Base-by-base conservation (phyloP, 2,113 vertebrate species). In the Psittacara wagleri region DNA sequence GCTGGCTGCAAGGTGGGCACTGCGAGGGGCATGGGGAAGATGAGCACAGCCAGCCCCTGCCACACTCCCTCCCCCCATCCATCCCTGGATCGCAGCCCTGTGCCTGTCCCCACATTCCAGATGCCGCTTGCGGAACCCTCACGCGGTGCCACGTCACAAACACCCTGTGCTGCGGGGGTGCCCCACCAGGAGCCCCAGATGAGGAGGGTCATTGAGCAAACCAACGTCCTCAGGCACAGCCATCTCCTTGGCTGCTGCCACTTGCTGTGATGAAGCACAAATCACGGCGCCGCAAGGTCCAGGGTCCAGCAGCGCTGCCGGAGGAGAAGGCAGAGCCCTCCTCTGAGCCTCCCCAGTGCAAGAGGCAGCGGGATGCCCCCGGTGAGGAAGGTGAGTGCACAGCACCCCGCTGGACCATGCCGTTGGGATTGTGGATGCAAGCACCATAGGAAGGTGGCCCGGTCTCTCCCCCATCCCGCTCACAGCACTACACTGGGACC, bases 31-130 rank as follows among this genome's bases (percentile, higher is more conserved):
- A 31, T 11, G 14, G 46, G 25, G 39, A 15, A 3, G 48, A 28
- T 18, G 57, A 63, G 66, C 17, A 17, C 39, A 22, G 7, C 46
- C 7, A 41, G 48, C 13, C n/a, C 19, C 9, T 20, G n/a, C 28
- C 43, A 8, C 10, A 0, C 17, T 39, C 22, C 13, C 54, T 4
- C 35, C 62, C 35, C 12, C 15, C 29, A 2, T 55, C 1, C 1
- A 2, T n/a, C 1, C 0, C 27, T 20, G 19, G 19, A 5, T 48
- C 8, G 23, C 27, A 10, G 37, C 10, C 55, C 55, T 2, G 55
- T 5, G 3, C 33, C 48, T 8, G 13, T 28, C 17, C 48, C 13
- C 31, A 3, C 54, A 13, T 9, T 33, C 31, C 54, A 57, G 18
- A 20, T 33, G 18, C 54, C 11, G 7, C 18, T 20, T 20, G 8